Base-by-base conservation (phyloP, 2,888 invertebrate species). In the Eupsilia transversa region DNA sequence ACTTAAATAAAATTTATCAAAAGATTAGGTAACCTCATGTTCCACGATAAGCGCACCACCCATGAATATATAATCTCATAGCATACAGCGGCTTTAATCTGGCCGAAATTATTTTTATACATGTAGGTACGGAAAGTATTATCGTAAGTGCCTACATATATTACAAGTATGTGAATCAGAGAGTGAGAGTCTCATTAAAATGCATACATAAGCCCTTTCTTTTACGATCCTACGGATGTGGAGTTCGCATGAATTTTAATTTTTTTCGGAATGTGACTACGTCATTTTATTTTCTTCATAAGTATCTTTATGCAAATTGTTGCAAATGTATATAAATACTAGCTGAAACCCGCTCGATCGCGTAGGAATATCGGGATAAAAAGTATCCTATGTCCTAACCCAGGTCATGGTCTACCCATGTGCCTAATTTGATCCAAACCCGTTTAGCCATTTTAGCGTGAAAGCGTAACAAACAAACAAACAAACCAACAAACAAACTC, bases 171-270 rank as follows among this genome's bases (percentile, higher is more conserved):
- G 57, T 67, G 67, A 60, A 72, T 83, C 12, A 67, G 14, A 54
- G 49, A 57, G 71, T 30, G 41, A 30, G 17, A 49, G 14, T 35
- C 57, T 67, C 79, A 79, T 80, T 78, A 72, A 72, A 72, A 83
- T 83, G 61, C 64, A 72, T n/a, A 38, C 23, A 20, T n/a, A 65
- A 43, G 14, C 60, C 60, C 14, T 63, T 63, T 52, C 38, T 43
- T 73, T 60, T 54, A 33, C 60, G 59, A 27, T 52, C 23, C 17
- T 20, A 52, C 71, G 49, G 43, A 68, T 33, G 41, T n/a, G 35
- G 27, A 35, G 33, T 30, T 38, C 1, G 12, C 43, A 23, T 56
- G 17, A 30, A 49, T 43, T 49, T 72, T n/a, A n/a, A n/a, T 33
- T 57, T 65, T 64, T 56, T 64, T 66, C 35, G 43, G 41, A 43